Base-by-base conservation (phyloP, 2,888 invertebrate species). In the Eledona agricola region DNA sequence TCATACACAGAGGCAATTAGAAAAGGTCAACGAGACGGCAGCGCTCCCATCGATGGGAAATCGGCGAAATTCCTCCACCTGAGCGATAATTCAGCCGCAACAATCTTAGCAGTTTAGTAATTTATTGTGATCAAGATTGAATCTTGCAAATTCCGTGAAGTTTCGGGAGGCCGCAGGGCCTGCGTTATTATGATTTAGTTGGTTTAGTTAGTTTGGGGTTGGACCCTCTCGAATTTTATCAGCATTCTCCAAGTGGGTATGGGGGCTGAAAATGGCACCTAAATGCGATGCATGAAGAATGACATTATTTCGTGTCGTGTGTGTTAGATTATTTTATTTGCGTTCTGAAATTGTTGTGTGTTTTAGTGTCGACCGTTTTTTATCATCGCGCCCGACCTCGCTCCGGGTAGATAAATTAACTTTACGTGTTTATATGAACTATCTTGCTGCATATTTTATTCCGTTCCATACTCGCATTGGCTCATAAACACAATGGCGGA, bases 51-150 rank as follows among this genome's bases (percentile, higher is more conserved):
- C n/a, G n/a, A n/a, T n/a, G n/a, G n/a, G n/a, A n/a, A n/a, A n/a
- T n/a, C 19, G 19, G 4, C 19, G 4, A 19, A 19, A 19, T n/a
- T n/a, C n/a, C n/a, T n/a, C n/a, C n/a, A n/a, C n/a, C n/a, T n/a
- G 11, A 25, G 9, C 25, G 25, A 25, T 25, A 25, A 25, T 25
- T 25, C 11, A n/a, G n/a, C n/a, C n/a, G n/a, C n/a, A 5, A 10
- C 34, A 11, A 11, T 23, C 37, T 37, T 37, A 20, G 17, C 15
- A 51, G 20, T 60, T 59, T 26, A 58, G 51, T 50, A 61, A 64
- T 64, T 64, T 64, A 64, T 64, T 53, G 55, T 57, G 58, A 64
- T 64, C 64, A 58, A 64, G 64, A 64, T 64, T 61, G 60, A 64
- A 55, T 57, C 54, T 55, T 55, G 43, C 35, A 26, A 57, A 55